Conservation (phyloP, 2,113 vertebrate species). For the Ptyas mucosa region DNA sequence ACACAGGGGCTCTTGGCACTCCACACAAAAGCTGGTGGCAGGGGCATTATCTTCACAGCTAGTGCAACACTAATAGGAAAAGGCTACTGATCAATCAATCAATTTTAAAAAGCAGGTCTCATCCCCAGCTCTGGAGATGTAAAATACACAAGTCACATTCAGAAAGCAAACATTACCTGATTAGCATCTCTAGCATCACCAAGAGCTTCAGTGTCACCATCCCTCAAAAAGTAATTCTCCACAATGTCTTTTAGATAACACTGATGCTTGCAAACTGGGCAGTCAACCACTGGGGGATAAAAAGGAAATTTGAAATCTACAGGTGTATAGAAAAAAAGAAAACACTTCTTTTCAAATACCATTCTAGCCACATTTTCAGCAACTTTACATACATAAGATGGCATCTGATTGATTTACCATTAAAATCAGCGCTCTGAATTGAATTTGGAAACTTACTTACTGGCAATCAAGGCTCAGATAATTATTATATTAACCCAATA, state of each 20-base stretch:
- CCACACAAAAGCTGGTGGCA: constrained; percentile 77
- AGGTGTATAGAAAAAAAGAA: background rate
- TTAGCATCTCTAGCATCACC: constrained; percentile 36
- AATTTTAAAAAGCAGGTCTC: background rate
- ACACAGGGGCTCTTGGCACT: constrained; percentile 80
- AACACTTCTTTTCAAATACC: background rate
- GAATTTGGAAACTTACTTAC: background rate
- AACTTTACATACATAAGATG: background rate
- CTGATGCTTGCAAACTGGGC: constrained; percentile 72
- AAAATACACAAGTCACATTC: background rate
- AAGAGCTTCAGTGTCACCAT: constrained; percentile 33
- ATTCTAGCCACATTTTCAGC: background rate
- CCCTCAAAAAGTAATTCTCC: constrained; percentile 74
- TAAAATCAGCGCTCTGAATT: background rate
- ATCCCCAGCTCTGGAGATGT: background rate
- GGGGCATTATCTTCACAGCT: constrained; percentile 76
- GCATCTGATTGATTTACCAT: background rate
- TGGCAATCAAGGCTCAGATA: too few species aligned
- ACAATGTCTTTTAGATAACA: constrained; percentile 69
- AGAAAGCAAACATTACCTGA: constrained; percentile 55
- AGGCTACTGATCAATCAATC: background rate
- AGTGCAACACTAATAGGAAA: constrained; percentile 68
- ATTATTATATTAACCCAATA: too few species aligned
- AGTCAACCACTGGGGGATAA: constrained; percentile 52
- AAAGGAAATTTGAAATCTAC: background rate